A percentile compares a stretch with the other conserved stretches of the same genome.
Conservation (phyloP, 1,140 invertebrate species). For the Hylaeus anthracinus region DNA sequence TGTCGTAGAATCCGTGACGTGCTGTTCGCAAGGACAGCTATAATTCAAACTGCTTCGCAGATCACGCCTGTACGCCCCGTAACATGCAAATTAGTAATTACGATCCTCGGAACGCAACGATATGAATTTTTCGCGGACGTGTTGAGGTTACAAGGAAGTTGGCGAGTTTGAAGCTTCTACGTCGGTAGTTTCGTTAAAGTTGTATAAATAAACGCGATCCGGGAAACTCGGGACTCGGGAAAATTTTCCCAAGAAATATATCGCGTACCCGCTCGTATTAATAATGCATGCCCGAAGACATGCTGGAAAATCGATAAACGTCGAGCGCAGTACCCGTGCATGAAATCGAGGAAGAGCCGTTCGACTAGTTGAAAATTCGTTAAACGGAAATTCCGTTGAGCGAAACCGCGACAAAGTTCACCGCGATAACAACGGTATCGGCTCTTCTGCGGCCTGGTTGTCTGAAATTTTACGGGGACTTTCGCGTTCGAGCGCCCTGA, state of each 20-base stretch:
- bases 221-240: not conserved
- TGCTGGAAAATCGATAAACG: slow-evolving; percentile 25
- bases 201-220: slow-evolving; percentile 9
- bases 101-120: not conserved
- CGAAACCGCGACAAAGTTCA: slow-evolving; percentile 4
- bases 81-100: not conserved
- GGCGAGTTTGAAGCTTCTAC: not conserved
- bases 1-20: slow-evolving; percentile 31
- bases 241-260: slow-evolving; percentile 4
- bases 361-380: slow-evolving; percentile 34
- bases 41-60: slow-evolving; percentile 24
- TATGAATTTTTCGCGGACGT: not conserved
- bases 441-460: not conserved
- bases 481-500: too few species aligned
- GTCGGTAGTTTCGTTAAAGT: slow-evolving; percentile 4
- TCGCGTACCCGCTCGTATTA: slow-evolving; percentile 1
- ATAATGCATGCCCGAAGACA: slow-evolving; percentile 21
- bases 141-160: not conserved
- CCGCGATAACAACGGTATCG: slow-evolving; percentile 15
- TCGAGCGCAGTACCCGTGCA: not conserved
- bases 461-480: slow-evolving; percentile 8
- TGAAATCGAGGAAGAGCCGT: not conserved
- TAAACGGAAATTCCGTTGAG: slow-evolving; percentile 20
- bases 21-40: not conserved
- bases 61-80: not conserved